phyloP scores from a whole-genome alignment of 92 coral and sea anemone species.

The Parazoanthus darwini region DNA sequence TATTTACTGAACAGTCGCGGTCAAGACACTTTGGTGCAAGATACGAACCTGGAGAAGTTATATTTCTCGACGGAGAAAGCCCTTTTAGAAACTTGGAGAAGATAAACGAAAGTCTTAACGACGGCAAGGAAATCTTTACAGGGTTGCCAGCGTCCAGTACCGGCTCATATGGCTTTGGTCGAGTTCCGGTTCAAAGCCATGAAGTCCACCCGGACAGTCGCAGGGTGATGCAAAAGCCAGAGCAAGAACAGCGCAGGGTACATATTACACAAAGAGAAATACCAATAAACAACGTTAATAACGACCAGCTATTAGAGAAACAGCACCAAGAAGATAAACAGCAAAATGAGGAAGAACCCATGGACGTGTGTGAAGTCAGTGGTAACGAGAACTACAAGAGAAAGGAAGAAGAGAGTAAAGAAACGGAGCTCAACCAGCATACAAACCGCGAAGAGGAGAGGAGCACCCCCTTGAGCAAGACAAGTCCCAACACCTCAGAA shows the following conservation, averaged over 20 bases:
- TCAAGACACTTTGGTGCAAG: background rate
- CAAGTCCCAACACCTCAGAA: background rate
- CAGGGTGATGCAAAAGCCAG: too few species aligned
- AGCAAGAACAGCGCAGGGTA: background rate
- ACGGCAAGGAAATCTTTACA: background rate
- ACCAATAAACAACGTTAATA: background rate
- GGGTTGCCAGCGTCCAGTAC: background rate
- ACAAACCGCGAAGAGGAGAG: background rate
- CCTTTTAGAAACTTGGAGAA: background rate
- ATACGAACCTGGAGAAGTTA: slow-evolving; percentile 42
- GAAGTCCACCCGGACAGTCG: background rate
- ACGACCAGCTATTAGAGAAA: background rate
- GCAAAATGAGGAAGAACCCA: background rate
- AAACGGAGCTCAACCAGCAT: too few species aligned
- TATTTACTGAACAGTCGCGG: slow-evolving; percentile 37
- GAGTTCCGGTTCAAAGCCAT: background rate
- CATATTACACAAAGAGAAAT: too few species aligned
- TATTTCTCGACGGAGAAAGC: slow-evolving; percentile 11
- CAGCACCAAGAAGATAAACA: background rate
- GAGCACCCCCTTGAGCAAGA: background rate
- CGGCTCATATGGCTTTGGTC: background rate
- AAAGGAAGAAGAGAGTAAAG: background rate
- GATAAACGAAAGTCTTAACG: background rate
- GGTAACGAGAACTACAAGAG: background rate
- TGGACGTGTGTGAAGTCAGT: background rate